These are phyloP conservation scores for Falco peregrinus DNA, from an alignment of 2,797 vertebrate genomes.

Conservation along the genomic window DNA sequence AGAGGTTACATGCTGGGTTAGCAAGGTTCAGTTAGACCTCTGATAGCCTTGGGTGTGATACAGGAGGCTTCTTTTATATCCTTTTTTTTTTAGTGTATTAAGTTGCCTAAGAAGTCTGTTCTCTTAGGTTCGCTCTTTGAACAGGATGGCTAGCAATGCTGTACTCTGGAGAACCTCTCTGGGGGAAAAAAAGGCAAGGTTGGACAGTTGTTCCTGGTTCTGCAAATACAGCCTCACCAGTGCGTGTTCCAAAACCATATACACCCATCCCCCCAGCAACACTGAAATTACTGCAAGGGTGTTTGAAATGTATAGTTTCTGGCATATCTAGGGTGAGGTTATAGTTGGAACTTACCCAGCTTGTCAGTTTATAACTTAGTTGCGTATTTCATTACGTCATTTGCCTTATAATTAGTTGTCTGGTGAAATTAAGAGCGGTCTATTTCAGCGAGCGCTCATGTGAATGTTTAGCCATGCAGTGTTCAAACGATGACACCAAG, in stretches of 20 bases:
- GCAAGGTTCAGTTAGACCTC: neutral
- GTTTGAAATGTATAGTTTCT: constrained; percentile 62
- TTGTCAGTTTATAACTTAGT: constrained; percentile 64
- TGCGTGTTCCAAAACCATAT: neutral
- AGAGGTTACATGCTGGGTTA: fast-evolving
- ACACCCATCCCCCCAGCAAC: neutral
- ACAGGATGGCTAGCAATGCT: neutral
- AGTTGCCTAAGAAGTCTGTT: neutral
- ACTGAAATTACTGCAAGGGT: neutral
- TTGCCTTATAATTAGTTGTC: constrained; percentile 67
- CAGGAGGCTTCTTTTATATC: neutral
- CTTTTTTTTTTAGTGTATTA: neutral
- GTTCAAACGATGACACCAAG: neutral
- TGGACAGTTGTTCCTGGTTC: neutral
- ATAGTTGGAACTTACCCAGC: constrained; percentile 42
- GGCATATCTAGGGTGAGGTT: constrained; percentile 70
- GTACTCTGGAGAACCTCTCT: neutral
- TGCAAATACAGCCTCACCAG: neutral
- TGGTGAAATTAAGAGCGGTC: constrained; percentile 70
- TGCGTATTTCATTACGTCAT: constrained; percentile 52
- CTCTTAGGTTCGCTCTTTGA: neutral
- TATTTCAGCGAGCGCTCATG: constrained; percentile 29
- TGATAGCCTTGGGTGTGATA: no score
- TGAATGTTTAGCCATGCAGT: constrained; percentile 27
- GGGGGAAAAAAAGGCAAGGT: neutral